Evolutionary conservation across 2,888 invertebrate species (phyloP), one percentile per base, ranked within the genome.

Genomic region (Philhelius pedissequus): DNA sequence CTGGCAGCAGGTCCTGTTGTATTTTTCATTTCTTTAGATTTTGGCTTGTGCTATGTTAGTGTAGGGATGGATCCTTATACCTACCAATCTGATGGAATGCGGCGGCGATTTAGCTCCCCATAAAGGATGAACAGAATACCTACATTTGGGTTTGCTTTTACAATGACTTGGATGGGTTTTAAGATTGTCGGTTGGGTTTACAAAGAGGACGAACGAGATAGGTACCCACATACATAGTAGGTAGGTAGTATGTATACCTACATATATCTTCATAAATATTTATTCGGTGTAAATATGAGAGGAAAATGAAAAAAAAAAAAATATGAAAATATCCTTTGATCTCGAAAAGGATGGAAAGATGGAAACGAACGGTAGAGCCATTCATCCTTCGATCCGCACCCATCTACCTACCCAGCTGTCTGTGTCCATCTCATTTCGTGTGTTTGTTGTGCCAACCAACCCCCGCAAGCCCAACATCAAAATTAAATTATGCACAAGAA

Each of bases 401-500:
- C 52, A 27, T 52, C 50, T 1, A 48, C 25, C 22, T 13, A 48
- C 25, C 48, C 48, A 52, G 27, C 52, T 52, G 52, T 48, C 48
- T 30, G 27, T 50, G 54, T 25, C 50, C 50, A 48, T 52, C 68
- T 62, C 50, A 50, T 40, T 64, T 38, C 27, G 25, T 20, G 25
- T 20, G 50, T 74, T 69, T 78, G 52, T n/a, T n/a, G n/a, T n/a
- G n/a, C n/a, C n/a, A n/a, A n/a, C n/a, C n/a, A n/a, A n/a, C n/a
- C n/a, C n/a, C n/a, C n/a, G n/a, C n/a, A n/a, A n/a, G n/a, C n/a
- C 74, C 50, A 64, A 66, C 69, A 66, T 56, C 71, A 32, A 80
- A 84, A 80, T 84, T 84, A 60, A 80, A 84, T 84, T 80, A 84
- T 84, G 66, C 80, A 80, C 66, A 74, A 84, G 84, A 66, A n/a